Evolutionary conservation across 2,888 invertebrate genomes (phyloP).

Genomic region (Mythimna vitellina): DNA sequence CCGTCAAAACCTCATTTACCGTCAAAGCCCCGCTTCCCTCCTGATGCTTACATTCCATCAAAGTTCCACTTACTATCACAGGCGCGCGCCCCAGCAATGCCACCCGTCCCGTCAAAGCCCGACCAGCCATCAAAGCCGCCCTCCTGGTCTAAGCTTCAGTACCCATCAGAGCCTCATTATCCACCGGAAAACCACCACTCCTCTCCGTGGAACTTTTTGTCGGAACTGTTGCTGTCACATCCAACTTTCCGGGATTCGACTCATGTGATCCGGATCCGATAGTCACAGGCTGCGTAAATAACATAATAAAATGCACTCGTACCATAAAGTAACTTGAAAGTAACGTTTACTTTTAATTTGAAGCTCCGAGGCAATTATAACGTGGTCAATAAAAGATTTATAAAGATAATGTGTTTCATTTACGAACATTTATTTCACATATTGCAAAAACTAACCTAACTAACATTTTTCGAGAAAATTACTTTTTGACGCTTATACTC

Average conservation of each 20-base stretch:
- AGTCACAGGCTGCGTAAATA: neutral
- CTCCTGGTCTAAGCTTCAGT: no score
- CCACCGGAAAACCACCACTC: neutral
- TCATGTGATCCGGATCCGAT: conserved; percentile 38
- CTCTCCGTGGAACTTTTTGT: conserved; percentile 28
- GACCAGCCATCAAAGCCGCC: neutral
- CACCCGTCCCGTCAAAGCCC: neutral
- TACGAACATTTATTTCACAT: neutral
- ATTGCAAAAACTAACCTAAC: no score
- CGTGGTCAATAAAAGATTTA: conserved; percentile 19
- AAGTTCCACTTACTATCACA: neutral
- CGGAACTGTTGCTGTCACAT: conserved; percentile 35
- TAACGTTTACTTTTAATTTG: neutral
- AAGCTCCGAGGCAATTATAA: neutral
- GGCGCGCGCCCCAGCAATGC: neutral
- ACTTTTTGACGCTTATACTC: no score
- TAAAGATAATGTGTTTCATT: conserved; percentile 22
- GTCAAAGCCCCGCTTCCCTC: neutral
- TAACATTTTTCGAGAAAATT: no score
- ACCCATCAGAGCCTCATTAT: neutral
- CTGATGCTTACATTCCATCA: neutral
- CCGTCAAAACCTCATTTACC: neutral
- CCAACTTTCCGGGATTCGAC: conserved; percentile 38
- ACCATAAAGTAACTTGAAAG: neutral
- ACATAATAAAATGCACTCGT: neutral